phyloP scores from a whole-genome alignment of 2,888 invertebrate species.

The Drosophila austrosaltans region DNA sequence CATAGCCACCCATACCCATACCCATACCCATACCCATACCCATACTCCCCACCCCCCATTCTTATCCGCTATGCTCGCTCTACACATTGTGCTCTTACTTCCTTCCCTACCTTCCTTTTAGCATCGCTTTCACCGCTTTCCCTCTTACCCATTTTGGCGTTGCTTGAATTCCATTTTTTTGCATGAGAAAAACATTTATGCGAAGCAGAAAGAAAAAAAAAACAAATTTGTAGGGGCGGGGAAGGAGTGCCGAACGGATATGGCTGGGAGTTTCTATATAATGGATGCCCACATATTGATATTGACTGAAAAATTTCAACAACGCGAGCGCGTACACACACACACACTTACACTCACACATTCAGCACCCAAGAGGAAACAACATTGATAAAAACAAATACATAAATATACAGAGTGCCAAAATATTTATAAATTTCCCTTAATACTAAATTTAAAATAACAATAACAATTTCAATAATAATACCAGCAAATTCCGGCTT shows the following conservation, averaged over 20 bases:
- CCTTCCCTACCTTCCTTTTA: background rate
- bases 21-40: background rate
- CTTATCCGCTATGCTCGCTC: background rate
- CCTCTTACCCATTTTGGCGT: background rate
- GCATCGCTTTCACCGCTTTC: no score
- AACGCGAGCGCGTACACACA: constrained; percentile 3
- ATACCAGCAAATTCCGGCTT: background rate
- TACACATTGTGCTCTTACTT: background rate
- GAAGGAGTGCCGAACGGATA: constrained; percentile 12
- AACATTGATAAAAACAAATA: constrained; percentile 13
- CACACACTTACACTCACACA: background rate
- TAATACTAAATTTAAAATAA: constrained; percentile 5
- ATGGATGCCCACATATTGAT: constrained; percentile 51
- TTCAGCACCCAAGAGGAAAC: background rate
- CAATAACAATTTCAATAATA: constrained; percentile 1
- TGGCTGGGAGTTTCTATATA: constrained; percentile 21
- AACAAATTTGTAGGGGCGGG: constrained; percentile 17
- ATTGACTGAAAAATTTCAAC: constrained; percentile 52
- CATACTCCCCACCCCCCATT: background rate
- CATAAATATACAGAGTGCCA: background rate
- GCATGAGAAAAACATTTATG: constrained; percentile 51
- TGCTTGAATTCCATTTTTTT: constrained; percentile 36
- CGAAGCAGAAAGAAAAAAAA: constrained; percentile 4
- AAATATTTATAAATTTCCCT: constrained; percentile 7
- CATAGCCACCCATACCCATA: no score